phyloP scores from a whole-genome alignment of 2,888 invertebrate species.

The Chloromyia formosa region DNA sequence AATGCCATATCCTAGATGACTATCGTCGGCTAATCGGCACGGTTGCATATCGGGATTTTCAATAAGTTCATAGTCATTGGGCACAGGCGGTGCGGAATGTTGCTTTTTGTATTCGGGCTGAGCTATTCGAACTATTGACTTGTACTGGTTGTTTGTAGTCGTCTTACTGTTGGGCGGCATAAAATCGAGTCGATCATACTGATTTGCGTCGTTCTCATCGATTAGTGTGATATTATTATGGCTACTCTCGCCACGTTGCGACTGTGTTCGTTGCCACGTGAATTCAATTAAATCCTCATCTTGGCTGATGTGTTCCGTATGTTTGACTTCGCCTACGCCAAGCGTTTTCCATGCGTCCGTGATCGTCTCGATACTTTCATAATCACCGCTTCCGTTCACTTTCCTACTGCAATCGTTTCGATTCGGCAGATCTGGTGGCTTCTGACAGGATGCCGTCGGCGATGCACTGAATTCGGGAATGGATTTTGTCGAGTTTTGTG shows the following conservation, averaged over 20 bases:
- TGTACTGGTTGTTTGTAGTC: constrained; percentile 71
- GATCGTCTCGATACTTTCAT: constrained; percentile 80
- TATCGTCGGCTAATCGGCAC: constrained; percentile 80
- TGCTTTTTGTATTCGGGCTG: constrained; percentile 61
- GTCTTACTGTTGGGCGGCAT: constrained; percentile 80
- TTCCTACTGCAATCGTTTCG: constrained; percentile 55
- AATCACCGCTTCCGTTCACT: constrained; percentile 62
- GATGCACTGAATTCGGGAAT: constrained; percentile 41
- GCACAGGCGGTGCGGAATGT: constrained; percentile 63
- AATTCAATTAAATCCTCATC: constrained; percentile 62
- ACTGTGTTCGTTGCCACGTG: constrained; percentile 63
- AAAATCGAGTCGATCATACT: constrained; percentile 83
- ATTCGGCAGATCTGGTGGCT: constrained; percentile 57
- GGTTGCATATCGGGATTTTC: constrained; percentile 72
- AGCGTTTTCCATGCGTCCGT: constrained; percentile 84
- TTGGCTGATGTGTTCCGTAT: constrained; percentile 69
- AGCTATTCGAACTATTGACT: constrained; percentile 74
- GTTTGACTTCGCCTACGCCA: constrained; percentile 77
- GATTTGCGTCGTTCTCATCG: constrained; percentile 55
- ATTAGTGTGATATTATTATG: constrained; percentile 56
- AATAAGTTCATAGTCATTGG: constrained; percentile 83
- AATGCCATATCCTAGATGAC: constrained; percentile 81
- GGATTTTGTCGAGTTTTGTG: constrained; percentile 50
- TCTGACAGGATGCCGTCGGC: constrained; percentile 27
- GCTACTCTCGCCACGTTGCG: constrained; percentile 55